phyloP scores from a whole-genome alignment of 2,113 vertebrate species.

The Sinocyclocheilus anshuiensis region DNA sequence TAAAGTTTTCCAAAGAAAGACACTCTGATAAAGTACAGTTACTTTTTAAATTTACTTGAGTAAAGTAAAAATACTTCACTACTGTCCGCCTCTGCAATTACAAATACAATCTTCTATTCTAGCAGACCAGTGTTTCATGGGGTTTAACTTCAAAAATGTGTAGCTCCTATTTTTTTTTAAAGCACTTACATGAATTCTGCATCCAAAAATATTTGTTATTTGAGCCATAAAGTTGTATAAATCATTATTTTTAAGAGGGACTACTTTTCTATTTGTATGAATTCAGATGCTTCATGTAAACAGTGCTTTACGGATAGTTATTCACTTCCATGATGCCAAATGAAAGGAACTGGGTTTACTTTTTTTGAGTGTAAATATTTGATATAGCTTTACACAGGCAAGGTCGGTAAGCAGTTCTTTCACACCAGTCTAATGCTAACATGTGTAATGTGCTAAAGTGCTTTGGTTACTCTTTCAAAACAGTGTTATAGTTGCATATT shows the following conservation, averaged over 20 bases:
- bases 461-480: conserved; percentile 29
- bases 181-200: neutral
- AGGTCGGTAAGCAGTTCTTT: neutral
- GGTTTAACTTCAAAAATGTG: too few species aligned
- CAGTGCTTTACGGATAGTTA: neutral
- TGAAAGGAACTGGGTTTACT: neutral
- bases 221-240: neutral
- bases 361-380: neutral
- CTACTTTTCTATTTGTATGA: neutral
- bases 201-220: neutral
- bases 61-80: too few species aligned
- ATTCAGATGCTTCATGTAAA: neutral
- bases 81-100: too few species aligned
- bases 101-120: too few species aligned
- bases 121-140: too few species aligned
- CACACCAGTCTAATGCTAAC: conserved; percentile 10
- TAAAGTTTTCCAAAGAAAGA: too few species aligned
- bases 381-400: conserved; percentile 1
- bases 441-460: conserved; percentile 29
- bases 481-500: conserved; percentile 25
- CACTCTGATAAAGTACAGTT: too few species aligned
- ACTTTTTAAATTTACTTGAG: too few species aligned
- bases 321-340: neutral
- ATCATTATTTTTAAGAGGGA: neutral
- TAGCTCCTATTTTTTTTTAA: neutral